Base-by-base conservation (phyloP, 2,797 vertebrate genomes). In the Microchirus variegatus region DNA sequence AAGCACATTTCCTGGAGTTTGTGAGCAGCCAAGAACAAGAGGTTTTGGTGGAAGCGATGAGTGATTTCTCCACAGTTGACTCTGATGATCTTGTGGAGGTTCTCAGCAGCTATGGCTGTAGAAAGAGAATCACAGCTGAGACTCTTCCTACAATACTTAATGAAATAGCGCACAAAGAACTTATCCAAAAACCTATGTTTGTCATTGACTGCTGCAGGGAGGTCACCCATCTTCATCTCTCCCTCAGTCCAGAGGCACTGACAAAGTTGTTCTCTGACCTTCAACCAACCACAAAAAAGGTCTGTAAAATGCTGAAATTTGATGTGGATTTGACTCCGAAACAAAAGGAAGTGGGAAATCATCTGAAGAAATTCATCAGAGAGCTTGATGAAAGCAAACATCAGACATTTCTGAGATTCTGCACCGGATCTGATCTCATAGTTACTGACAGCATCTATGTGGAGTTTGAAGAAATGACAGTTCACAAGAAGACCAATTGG, bases 151-250 rank as follows among this genome's bases (percentile, higher is more conserved):
- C 18, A 22, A 59, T 68, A 13, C 41, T 63, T 17, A 4, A 48
- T 38, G 68, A 68, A 66, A 72, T 72, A 15, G 22, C 53, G 0
- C 75, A 78, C 41, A 80, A 71, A 55, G 68, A 81, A 11, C 59
- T 83, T 53, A 54, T 77, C 10, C 63, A n/a, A n/a, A n/a, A n/a
- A n/a, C n/a, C n/a, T n/a, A n/a, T n/a, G 50, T 78, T 75, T 5
- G 42, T 78, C 5, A 77, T 73, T 54, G 60, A 78, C 18, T 78
- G 56, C 35, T 73, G 59, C 60, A 73, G 37, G 42, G 69, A 73
- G 11, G 46, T 75, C 12, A 67, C 53, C 55, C 11, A 59, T 31
- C 17, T 15, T 16, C 35, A 54, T 26, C 48, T 73, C 5, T 43
- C 15, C 55, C 46, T 63, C 26, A 62, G 43, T 46, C 45, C 43